Conservation (phyloP, 2,888 invertebrate species). For the Elegia similella region DNA sequence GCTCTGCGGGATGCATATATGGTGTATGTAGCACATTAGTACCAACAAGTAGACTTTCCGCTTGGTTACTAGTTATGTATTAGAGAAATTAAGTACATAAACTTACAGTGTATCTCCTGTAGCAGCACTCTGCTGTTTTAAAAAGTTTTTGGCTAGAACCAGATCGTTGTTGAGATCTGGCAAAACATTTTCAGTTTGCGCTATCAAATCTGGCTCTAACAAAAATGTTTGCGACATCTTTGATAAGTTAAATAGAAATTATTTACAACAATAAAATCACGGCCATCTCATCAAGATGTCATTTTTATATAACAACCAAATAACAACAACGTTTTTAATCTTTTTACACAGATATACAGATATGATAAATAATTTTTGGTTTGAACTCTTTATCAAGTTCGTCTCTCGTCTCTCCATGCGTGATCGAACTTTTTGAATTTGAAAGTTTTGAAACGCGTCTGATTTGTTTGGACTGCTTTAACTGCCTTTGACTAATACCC, state of each 20-base stretch:
- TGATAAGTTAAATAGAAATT: conserved; percentile 13
- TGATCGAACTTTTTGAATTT: too few species aligned
- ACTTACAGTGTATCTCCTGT: conserved; percentile 84
- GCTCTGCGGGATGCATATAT: too few species aligned
- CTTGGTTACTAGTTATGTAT: too few species aligned
- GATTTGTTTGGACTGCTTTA: too few species aligned
- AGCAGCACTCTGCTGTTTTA: conserved; percentile 82
- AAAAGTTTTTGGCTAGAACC: conserved; percentile 82
- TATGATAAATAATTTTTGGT: too few species aligned
- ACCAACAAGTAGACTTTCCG: too few species aligned
- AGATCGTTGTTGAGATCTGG: conserved; percentile 81
- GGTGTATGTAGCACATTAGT: background rate
- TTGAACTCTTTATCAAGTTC: too few species aligned
- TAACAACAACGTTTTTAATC: too few species aligned
- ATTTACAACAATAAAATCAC: background rate
- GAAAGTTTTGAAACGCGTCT: too few species aligned
- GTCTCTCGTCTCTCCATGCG: too few species aligned
- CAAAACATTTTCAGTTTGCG: conserved; percentile 69
- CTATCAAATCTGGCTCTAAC: conserved; percentile 72
- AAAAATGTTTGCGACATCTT: conserved; percentile 65
- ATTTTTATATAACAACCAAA: background rate
- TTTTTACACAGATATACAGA: too few species aligned
- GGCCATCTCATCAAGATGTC: background rate
- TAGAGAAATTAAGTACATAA: background rate
- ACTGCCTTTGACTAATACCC: background rate